Conservation (phyloP, 2,888 invertebrate genomes). For the Diadegma fenestrale region DNA sequence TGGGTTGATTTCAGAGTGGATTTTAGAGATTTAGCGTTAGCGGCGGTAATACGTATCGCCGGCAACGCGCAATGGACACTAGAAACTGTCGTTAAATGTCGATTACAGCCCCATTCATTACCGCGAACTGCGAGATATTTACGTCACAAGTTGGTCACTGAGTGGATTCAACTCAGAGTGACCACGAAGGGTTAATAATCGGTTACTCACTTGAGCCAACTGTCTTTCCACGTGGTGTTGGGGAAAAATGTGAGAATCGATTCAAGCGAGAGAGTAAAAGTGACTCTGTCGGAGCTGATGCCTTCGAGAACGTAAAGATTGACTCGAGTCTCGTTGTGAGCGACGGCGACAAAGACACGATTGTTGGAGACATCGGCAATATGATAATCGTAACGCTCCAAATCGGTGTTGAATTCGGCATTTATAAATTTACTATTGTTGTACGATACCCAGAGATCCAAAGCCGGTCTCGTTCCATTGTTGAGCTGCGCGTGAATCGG, state of each 20-base stretch:
- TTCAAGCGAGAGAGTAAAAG: slow-evolving; percentile 92
- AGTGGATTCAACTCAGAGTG: too few relatives aligned
- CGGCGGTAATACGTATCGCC: too few relatives aligned
- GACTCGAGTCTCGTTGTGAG: slow-evolving; percentile 90
- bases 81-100: too few relatives aligned
- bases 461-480: slow-evolving; percentile 80
- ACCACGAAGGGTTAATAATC: too few relatives aligned
- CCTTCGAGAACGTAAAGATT: slow-evolving; percentile 94
- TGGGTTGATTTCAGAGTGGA: too few relatives aligned
- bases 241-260: slow-evolving; percentile 94
- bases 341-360: slow-evolving; percentile 92
- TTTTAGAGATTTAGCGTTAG: too few relatives aligned
- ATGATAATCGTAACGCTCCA: slow-evolving; percentile 90
- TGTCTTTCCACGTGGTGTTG: slow-evolving; percentile 92
- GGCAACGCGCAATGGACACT: too few relatives aligned
- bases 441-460: slow-evolving; percentile 92
- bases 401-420: slow-evolving; percentile 91
- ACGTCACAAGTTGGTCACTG: too few relatives aligned
- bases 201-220: slow-evolving; percentile 94
- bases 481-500: too few relatives aligned
- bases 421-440: slow-evolving; percentile 89
- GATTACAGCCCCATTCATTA: too few relatives aligned
- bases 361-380: slow-evolving; percentile 94
- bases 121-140: too few relatives aligned
- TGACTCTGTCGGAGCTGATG: slow-evolving; percentile 87